Conservation (phyloP, 2,113 vertebrate genomes). For the Fregetta grallaria region DNA sequence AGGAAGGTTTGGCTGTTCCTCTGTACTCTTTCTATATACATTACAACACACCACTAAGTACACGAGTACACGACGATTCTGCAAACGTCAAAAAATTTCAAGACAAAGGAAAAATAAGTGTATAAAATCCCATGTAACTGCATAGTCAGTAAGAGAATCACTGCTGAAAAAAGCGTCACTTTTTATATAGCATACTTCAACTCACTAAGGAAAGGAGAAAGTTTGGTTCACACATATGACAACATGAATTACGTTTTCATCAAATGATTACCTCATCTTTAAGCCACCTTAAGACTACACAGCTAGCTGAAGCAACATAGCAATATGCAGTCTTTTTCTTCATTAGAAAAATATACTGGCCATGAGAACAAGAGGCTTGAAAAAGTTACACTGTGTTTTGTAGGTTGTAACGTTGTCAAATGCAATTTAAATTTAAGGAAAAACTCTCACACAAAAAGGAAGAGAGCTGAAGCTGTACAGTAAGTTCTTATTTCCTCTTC, state of each 20-base stretch:
- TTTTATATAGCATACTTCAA: neutral
- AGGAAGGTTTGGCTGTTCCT: neutral
- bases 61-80: accelerated
- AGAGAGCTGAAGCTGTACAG: neutral
- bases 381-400: neutral
- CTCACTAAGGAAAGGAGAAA: neutral
- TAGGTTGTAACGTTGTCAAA: neutral
- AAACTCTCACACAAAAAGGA: neutral
- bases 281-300: neutral
- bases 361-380: accelerated
- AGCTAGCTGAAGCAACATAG: neutral
- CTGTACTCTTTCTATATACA: neutral
- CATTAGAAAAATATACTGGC: neutral
- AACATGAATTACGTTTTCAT: neutral
- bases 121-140: neutral
- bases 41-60: neutral
- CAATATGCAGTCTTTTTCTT: neutral
- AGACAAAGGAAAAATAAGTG: neutral
- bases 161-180: neutral
- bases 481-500: neutral
- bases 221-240: neutral
- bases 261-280: neutral
- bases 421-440: neutral
- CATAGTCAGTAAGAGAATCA: neutral
- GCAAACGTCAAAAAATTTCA: neutral